phyloP scores from a whole-genome alignment of 1,140 invertebrate species.

The Musca vetustissima region DNA sequence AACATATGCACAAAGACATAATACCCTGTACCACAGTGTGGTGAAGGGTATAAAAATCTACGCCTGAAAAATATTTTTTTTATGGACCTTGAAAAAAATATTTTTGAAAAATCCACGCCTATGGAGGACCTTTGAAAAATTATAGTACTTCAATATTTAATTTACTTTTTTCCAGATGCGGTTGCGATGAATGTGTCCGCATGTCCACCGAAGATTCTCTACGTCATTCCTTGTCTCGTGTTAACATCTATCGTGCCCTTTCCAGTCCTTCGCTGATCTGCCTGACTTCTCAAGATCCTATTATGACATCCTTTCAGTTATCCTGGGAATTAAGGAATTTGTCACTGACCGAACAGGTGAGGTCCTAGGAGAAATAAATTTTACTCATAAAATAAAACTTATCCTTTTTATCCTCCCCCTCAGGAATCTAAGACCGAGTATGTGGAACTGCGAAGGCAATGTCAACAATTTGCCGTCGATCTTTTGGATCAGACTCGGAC shows the following conservation, averaged over 20 bases:
- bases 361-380: not conserved
- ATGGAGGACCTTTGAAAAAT: too few species aligned
- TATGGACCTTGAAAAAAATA: too few species aligned
- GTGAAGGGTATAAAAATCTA: too few species aligned
- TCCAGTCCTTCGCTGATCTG: slow-evolving; percentile 89
- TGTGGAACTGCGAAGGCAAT: slow-evolving; percentile 76
- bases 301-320: slow-evolving; percentile 79
- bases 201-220: slow-evolving; percentile 75
- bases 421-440: slow-evolving; percentile 79
- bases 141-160: too few species aligned
- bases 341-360: slow-evolving; percentile 71
- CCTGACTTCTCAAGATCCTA: slow-evolving; percentile 80
- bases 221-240: slow-evolving; percentile 81
- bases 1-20: too few species aligned
- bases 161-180: slow-evolving; percentile 62
- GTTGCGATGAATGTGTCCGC: slow-evolving; percentile 76
- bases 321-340: slow-evolving; percentile 80
- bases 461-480: slow-evolving; percentile 89
- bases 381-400: not conserved
- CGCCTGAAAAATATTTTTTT: too few species aligned
- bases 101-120: too few species aligned
- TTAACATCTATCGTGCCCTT: slow-evolving; percentile 90
- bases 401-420: not conserved
- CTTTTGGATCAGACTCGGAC: slow-evolving; percentile 85
- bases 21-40: too few species aligned